A percentile compares a stretch with the other conserved stretches of the same genome.
These are phyloP conservation scores for Labeo calbasu DNA, from an alignment of 2,797 vertebrate species.

Conservation along the genomic window DNA sequence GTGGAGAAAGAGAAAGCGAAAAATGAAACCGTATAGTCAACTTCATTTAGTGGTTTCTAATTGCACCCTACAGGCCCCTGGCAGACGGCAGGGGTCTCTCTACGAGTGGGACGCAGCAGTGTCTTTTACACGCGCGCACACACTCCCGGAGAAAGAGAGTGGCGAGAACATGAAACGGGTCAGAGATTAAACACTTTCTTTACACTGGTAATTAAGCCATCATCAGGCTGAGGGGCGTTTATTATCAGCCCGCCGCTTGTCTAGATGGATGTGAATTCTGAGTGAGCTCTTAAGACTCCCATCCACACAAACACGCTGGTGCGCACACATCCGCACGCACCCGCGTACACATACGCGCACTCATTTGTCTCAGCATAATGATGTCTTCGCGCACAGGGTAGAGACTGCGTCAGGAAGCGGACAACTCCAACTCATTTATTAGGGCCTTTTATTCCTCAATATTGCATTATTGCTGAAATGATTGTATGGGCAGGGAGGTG, in stretches of 20 bases:
- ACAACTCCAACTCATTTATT: slow-evolving; percentile 62
- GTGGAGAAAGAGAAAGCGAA: slow-evolving; percentile 58
- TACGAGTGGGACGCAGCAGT: slow-evolving; percentile 58
- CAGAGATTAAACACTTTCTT: slow-evolving; percentile 68
- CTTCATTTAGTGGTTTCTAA: slow-evolving; percentile 66
- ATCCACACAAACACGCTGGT: slow-evolving; percentile 30
- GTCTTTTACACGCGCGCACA: slow-evolving; percentile 53
- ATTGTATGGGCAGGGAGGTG: slow-evolving; percentile 59
- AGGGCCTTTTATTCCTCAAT: slow-evolving; percentile 59
- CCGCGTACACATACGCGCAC: slow-evolving; percentile 26
- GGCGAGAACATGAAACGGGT: slow-evolving; percentile 63
- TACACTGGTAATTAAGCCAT: slow-evolving; percentile 64
- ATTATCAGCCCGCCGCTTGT: slow-evolving; percentile 57
- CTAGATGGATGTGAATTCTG: slow-evolving; percentile 61
- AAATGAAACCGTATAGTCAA: slow-evolving; percentile 62
- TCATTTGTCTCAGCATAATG: slow-evolving; percentile 63
- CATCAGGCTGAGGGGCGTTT: slow-evolving; percentile 63
- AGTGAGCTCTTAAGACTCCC: slow-evolving; percentile 51
- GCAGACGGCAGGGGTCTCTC: slow-evolving; percentile 59
- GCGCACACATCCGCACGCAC: slow-evolving; percentile 18
- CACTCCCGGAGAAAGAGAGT: slow-evolving; percentile 54
- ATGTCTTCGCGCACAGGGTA: slow-evolving; percentile 57
- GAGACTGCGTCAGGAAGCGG: slow-evolving; percentile 54
- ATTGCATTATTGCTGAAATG: slow-evolving; percentile 59
- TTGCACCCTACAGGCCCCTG: slow-evolving; percentile 64